phyloP scores from a whole-genome alignment of 2,888 invertebrate genomes.

The Exephanes ischioxanthus region DNA sequence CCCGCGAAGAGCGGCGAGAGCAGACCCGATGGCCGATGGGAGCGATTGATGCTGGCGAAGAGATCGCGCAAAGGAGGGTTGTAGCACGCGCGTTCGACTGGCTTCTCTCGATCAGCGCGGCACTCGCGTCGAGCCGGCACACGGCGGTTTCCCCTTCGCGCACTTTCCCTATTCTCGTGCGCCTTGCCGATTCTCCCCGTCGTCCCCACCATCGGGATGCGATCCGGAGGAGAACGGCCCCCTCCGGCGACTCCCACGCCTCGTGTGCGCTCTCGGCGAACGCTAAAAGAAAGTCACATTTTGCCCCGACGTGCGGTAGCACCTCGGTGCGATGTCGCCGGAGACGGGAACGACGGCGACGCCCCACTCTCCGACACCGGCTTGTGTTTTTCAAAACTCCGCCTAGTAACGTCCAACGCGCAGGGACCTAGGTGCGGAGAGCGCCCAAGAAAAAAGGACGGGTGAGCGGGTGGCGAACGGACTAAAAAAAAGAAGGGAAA shows the following conservation, averaged over 20 bases:
- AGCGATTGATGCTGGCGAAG: conserved; percentile 22
- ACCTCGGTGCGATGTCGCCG: conserved; percentile 56
- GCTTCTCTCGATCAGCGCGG: conserved; percentile 73
- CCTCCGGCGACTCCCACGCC: conserved; percentile 47
- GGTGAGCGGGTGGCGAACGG: conserved; percentile 23
- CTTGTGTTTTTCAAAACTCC: conserved; percentile 76
- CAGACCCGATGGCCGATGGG: no score
- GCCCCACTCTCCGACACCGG: conserved; percentile 58
- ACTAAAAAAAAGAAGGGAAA: no score
- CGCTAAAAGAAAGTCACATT: conserved; percentile 56
- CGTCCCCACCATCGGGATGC: conserved; percentile 53
- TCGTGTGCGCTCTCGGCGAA: conserved; percentile 29
- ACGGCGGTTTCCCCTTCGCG: conserved; percentile 78
- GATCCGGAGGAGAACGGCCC: conserved; percentile 32
- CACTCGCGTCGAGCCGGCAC: conserved; percentile 76
- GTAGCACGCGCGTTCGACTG: conserved; percentile 81
- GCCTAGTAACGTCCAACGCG: conserved; percentile 75
- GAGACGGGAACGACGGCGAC: conserved; percentile 34
- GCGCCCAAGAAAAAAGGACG: not conserved
- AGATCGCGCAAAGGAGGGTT: conserved; percentile 75
- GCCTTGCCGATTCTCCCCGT: conserved; percentile 71
- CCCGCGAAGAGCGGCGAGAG: no score
- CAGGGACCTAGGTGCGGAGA: conserved; percentile 30
- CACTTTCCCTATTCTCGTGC: conserved; percentile 76
- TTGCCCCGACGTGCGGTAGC: conserved; percentile 31